A percentile compares a stretch with the other conserved stretches of the same genome.
phyloP scores from a whole-genome alignment of 2,113 vertebrate genomes.

The Chlamydotis undulata region DNA sequence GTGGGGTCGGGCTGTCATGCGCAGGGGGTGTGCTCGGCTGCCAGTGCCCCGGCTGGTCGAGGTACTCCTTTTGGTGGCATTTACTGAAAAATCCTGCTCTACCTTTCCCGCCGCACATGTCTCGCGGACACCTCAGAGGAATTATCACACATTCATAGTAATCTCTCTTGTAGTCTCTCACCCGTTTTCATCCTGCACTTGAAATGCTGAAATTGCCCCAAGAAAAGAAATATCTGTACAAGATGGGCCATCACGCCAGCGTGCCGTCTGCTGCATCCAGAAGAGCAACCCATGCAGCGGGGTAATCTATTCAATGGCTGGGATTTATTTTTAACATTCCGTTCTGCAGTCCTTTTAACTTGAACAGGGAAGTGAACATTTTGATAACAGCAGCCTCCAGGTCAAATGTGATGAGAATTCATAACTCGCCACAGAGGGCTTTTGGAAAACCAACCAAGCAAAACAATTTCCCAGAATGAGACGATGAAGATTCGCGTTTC shows the following conservation, averaged over 20 bases:
- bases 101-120: neutral
- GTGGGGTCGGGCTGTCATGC: neutral
- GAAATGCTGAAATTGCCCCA: neutral
- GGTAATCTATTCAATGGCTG: conserved; percentile 12
- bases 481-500: neutral
- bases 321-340: conserved; percentile 24
- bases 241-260: conserved; percentile 11
- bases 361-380: conserved; percentile 41
- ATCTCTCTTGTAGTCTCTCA: neutral
- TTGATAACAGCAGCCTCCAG: conserved; percentile 41
- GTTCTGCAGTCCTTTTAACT: conserved; percentile 41
- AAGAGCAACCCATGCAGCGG: neutral
- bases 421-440: conserved; percentile 1
- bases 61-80: rapidly evolving
- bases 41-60: neutral
- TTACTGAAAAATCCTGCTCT: neutral
- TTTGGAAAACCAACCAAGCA: conserved; percentile 36
- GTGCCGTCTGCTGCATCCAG: neutral
- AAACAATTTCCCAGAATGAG: conserved; percentile 37
- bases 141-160: neutral
- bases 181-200: neutral
- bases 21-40: neutral
- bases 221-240: conserved; percentile 16
- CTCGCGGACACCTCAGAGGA: neutral
- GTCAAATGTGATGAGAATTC: conserved; percentile 62